Evolutionary conservation across 2,888 invertebrate genomes (phyloP).

Genomic region (Nephrotoma appendiculata): DNA sequence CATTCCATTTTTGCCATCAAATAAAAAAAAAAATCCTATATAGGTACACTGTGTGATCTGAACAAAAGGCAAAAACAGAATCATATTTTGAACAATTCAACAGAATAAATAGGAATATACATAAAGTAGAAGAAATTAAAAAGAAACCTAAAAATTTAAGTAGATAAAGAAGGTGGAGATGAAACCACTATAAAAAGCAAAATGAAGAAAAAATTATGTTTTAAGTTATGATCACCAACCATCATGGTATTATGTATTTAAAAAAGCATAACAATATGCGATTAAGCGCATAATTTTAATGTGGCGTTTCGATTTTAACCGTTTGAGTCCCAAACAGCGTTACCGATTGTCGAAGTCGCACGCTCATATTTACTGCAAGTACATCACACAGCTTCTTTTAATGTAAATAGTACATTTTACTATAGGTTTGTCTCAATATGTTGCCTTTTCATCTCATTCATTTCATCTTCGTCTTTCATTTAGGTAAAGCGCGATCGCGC

Average conservation of each 20-base stretch:
- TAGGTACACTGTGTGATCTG: neutral
- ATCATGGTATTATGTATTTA: neutral
- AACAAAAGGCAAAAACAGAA: neutral
- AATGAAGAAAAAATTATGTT: neutral
- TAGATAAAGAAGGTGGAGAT: neutral
- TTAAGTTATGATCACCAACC: neutral
- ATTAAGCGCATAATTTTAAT: neutral
- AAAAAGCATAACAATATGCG: neutral
- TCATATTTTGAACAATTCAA: neutral
- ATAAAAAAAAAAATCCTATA: neutral
- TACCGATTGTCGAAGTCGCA: no score
- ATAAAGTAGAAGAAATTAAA: neutral
- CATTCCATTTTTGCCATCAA: slow-evolving; percentile 1
- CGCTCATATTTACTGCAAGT: no score
- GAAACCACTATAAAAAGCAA: neutral
- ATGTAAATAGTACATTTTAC: no score
- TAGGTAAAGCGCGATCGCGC: no score
- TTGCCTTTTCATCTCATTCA: no score
- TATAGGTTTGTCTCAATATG: no score
- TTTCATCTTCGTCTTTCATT: no score
- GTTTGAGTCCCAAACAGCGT: no score
- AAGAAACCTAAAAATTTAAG: neutral
- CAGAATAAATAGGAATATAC: neutral
- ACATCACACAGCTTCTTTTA: no score
- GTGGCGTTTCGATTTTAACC: neutral